Evolutionary conservation across 2,113 vertebrate genomes (phyloP).

Genomic region (Fulmarus glacialis): DNA sequence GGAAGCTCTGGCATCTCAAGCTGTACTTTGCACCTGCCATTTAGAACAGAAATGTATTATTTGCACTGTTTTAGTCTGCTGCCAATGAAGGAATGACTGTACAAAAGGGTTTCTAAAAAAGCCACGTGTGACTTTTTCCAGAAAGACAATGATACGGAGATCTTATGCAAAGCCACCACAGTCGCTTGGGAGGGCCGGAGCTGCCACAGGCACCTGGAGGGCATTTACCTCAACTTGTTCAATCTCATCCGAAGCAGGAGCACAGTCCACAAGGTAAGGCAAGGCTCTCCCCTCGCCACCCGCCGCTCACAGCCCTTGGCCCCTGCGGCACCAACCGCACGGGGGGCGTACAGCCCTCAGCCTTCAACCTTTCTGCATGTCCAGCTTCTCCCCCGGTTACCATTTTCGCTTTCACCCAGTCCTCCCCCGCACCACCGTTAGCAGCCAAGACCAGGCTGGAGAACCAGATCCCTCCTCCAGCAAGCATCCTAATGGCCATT

Average conservation of each 20-base stretch:
- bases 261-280: not conserved
- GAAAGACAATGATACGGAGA: not conserved
- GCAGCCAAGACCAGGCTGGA: not conserved
- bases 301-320: too few species aligned
- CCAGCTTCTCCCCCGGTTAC: rapidly evolving
- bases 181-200: rapidly evolving
- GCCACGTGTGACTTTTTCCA: not conserved
- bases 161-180: slow-evolving; percentile 25
- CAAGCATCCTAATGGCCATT: rapidly evolving
- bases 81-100: rapidly evolving
- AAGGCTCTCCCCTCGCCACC: not conserved
- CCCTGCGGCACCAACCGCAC: rapidly evolving
- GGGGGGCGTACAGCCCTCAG: rapidly evolving
- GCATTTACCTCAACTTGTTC: not conserved
- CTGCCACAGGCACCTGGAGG: not conserved
- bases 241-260: rapidly evolving
- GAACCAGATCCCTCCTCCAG: not conserved
- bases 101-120: not conserved
- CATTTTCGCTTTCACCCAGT: rapidly evolving
- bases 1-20: not conserved
- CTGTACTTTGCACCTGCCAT: too few species aligned
- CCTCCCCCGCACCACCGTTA: rapidly evolving
- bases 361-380: rapidly evolving
- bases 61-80: not conserved
- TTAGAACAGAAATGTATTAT: not conserved